A percentile compares a stretch with the other conserved stretches of the same genome.
phyloP scores from a whole-genome alignment of 2,113 vertebrate genomes.

The Albula glossodonta region DNA sequence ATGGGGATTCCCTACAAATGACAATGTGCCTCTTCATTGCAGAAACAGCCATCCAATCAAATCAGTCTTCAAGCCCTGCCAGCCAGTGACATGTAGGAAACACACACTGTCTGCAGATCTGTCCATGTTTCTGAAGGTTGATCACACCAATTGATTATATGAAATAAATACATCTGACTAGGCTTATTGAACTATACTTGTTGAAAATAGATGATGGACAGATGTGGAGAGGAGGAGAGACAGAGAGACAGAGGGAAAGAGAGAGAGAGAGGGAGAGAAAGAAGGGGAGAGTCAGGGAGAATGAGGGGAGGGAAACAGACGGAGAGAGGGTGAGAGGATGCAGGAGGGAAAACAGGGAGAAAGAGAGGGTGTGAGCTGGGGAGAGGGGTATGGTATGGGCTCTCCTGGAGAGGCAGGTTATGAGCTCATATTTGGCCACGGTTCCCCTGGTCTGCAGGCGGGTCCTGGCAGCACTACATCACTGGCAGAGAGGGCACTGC shows the following conservation, averaged over 20 bases:
- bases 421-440: constrained; percentile 62
- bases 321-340: no score
- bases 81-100: not conserved
- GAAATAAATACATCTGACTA: no score
- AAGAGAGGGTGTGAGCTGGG: not conserved
- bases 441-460: constrained; percentile 32
- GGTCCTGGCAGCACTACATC: constrained; percentile 57
- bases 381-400: not conserved
- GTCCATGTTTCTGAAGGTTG: not conserved
- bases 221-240: no score
- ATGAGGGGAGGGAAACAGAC: no score
- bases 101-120: not conserved
- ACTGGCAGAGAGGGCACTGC: constrained; percentile 44
- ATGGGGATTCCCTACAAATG: not conserved
- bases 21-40: not conserved
- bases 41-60: not conserved
- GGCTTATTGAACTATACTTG: no score
- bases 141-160: not conserved
- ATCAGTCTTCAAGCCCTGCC: not conserved
- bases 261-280: not conserved
- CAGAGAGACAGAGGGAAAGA: no score
- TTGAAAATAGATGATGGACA: no score
- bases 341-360: not conserved
- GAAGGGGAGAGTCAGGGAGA: no score
- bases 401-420: not conserved